Conservation (phyloP, 35 echinoderm and acorn worm species). For the Heliocidaris erythrogramma region DNA sequence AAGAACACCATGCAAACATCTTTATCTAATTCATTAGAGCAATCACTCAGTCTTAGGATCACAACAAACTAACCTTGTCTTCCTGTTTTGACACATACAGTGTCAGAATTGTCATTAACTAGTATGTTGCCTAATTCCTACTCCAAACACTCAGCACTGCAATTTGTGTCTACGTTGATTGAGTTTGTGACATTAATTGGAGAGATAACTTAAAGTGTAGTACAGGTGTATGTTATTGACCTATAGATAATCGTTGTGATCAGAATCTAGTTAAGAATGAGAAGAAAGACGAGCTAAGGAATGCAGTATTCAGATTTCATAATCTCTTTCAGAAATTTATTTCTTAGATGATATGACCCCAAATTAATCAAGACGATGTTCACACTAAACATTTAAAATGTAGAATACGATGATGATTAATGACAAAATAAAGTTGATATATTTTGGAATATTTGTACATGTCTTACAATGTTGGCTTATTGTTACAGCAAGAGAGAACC, state of each 20-base stretch:
- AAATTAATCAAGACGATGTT: no score
- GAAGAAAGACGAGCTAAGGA: no score
- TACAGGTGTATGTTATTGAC: not conserved
- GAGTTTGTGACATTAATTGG: not conserved
- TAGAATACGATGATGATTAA: no score
- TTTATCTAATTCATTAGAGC: not conserved
- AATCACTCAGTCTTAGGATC: not conserved
- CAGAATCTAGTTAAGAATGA: no score
- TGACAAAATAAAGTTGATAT: no score
- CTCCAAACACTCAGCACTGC: not conserved
- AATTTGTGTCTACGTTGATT: not conserved
- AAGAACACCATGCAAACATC: not conserved
- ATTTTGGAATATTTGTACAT: no score
- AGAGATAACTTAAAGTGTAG: not conserved
- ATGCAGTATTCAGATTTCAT: no score
- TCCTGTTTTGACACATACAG: not conserved
- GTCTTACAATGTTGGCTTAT: no score
- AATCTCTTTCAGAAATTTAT: no score
- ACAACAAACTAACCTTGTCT: not conserved
- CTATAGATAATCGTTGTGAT: not conserved
- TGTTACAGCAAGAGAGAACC: no score
- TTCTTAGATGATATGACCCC: no score
- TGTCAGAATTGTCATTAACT: not conserved
- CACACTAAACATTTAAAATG: no score
- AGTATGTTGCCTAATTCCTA: not conserved